Percentiles rank a stretch among this genome's conserved stretches.
Conservation (phyloP, 2,113 vertebrate species). For the Cavia aperea region DNA sequence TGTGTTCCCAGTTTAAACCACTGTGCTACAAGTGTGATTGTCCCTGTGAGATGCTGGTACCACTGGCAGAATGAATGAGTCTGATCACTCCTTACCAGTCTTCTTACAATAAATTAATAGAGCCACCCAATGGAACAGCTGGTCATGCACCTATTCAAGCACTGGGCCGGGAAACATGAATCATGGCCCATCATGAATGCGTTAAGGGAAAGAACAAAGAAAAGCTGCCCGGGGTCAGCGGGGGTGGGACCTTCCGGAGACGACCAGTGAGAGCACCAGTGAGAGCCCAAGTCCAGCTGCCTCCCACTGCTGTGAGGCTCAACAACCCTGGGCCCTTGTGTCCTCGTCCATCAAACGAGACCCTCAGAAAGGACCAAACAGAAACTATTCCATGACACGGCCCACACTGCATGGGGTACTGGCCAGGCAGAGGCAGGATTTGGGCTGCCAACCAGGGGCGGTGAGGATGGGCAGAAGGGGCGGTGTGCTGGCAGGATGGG, state of each 20-base stretch:
- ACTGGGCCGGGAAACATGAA: not conserved
- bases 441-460: not conserved
- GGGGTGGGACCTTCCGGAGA: not conserved
- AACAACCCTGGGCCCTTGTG: not conserved
- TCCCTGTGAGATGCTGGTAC: not conserved
- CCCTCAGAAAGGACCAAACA: not conserved
- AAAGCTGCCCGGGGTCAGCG: not conserved
- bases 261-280: not conserved
- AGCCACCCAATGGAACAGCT: not conserved
- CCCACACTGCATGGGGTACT: accelerated
- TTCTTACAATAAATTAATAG: not conserved
- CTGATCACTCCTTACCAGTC: not conserved
- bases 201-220: not conserved
- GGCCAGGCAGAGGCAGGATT: not conserved
- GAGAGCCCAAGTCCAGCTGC: too few species aligned
- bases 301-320: not conserved
- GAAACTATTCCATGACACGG: not conserved
- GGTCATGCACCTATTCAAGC: not conserved
- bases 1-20: not conserved
- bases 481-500: not conserved
- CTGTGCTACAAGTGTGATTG: not conserved
- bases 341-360: not conserved
- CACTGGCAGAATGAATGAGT: not conserved
- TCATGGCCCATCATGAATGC: not conserved
- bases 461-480: not conserved